phyloP scores from a whole-genome alignment of 2,113 vertebrate genomes.

The Camelus dromedarius region DNA sequence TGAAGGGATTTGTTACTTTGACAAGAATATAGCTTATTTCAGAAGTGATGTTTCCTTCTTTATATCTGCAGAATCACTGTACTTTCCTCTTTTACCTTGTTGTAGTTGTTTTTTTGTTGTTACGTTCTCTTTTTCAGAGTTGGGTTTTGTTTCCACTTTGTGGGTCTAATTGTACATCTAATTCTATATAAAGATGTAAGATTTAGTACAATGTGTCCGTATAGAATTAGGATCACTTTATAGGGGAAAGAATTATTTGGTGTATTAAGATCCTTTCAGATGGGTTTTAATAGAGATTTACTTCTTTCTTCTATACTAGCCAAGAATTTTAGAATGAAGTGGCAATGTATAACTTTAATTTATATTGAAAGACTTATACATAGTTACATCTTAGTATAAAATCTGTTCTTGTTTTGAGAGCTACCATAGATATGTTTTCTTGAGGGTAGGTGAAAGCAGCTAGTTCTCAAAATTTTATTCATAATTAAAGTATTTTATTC shows the following conservation, averaged over 20 bases:
- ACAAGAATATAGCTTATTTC: constrained; percentile 50
- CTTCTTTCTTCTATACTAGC: not conserved
- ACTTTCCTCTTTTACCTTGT: not conserved
- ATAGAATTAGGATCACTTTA: constrained; percentile 11
- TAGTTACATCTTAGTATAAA: constrained; percentile 41
- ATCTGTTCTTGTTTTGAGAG: constrained; percentile 1
- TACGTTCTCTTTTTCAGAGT: not conserved
- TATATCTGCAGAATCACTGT: not conserved
- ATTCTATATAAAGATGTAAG: constrained; percentile 32
- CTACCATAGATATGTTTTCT: constrained; percentile 12
- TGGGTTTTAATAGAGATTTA: constrained; percentile 24
- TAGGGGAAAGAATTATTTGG: not conserved
- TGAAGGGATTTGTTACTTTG: not conserved
- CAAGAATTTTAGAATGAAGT: not conserved
- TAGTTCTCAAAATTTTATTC: not conserved
- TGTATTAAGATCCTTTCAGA: not conserved
- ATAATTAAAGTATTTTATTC: not conserved
- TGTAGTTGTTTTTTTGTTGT: not conserved
- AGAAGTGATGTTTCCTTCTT: not conserved
- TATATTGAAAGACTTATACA: not conserved
- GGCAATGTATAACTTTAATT: not conserved
- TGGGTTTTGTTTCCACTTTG: constrained; percentile 44
- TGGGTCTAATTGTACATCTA: not conserved
- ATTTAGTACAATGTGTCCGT: not conserved
- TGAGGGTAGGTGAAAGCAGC: not conserved